Conservation (phyloP, 2,888 invertebrate genomes). For the Dicyrtomina minuta region DNA sequence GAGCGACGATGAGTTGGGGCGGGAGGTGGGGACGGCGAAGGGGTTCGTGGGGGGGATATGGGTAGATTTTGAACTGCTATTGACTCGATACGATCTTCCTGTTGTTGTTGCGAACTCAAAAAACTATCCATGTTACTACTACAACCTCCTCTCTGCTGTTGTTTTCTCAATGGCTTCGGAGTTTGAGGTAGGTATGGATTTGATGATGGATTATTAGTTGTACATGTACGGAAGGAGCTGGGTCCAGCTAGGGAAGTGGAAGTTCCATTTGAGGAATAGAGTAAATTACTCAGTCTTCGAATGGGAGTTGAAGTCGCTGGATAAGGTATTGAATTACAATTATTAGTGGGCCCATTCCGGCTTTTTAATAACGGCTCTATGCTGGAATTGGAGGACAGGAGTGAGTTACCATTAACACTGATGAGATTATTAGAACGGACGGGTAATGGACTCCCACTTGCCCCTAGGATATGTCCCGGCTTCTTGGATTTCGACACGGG, state of each 20-base stretch:
- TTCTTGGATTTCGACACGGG: constrained; percentile 36
- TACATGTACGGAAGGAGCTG: no score
- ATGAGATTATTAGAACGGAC: background rate
- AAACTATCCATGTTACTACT: no score
- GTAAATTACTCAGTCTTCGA: no score
- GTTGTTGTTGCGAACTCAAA: no score
- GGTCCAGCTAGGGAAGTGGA: no score
- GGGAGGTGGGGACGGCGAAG: constrained; percentile 34
- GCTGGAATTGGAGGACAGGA: background rate
- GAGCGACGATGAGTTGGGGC: constrained; percentile 43
- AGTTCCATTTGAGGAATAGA: no score
- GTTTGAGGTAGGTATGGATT: no score
- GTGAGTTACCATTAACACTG: no score
- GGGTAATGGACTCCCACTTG: background rate
- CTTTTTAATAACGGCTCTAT: no score
- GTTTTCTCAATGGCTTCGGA: background rate
- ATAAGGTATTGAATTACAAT: no score
- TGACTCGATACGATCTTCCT: constrained; percentile 9
- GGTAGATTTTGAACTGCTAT: background rate
- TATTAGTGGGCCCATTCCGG: no score
- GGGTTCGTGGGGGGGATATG: background rate
- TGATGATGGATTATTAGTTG: no score
- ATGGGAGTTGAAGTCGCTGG: background rate
- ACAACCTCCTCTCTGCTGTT: background rate
- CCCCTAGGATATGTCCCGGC: background rate